These are phyloP conservation scores for Trichogramma pretiosum DNA, from an alignment of 1,140 invertebrate species.

Conservation along the genomic window DNA sequence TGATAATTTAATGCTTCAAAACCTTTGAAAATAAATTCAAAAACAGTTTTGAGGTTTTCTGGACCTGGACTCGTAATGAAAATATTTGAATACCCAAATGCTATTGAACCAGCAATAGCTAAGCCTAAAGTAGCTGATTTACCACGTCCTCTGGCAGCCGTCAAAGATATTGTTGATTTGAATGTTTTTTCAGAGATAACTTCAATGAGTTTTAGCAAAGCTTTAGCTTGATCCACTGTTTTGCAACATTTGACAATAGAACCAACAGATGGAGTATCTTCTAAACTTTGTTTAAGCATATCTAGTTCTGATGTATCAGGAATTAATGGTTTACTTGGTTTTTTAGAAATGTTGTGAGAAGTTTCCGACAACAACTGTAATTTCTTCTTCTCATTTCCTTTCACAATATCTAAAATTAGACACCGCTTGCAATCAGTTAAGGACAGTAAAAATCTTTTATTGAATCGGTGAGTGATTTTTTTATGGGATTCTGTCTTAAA, in stretches of 20 bases:
- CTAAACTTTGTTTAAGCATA: slow-evolving; percentile 65
- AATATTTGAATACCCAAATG: slow-evolving; percentile 92
- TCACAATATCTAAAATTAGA: slow-evolving; percentile 87
- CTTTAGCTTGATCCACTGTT: slow-evolving; percentile 90
- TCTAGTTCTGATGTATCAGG: slow-evolving; percentile 53
- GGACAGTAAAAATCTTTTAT: slow-evolving; percentile 92
- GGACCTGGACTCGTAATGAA: slow-evolving; percentile 97
- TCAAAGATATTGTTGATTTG: slow-evolving; percentile 85
- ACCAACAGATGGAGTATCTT: slow-evolving; percentile 85
- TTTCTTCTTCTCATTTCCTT: too few relatives aligned
- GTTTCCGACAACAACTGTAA: slow-evolving; percentile 88
- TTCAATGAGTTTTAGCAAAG: slow-evolving; percentile 89
- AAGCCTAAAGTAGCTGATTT: slow-evolving; percentile 98
- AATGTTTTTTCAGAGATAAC: slow-evolving; percentile 88
- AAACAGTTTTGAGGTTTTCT: slow-evolving; percentile 96
- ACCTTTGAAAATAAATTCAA: slow-evolving; percentile 95
- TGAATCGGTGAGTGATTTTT: slow-evolving; percentile 88
- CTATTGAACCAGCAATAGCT: slow-evolving; percentile 75
- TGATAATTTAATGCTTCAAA: slow-evolving; percentile 92
- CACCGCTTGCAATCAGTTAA: slow-evolving; percentile 80
- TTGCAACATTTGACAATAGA: slow-evolving; percentile 83
- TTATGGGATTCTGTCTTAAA: slow-evolving; percentile 89
- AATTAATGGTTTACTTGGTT: slow-evolving; percentile 51
- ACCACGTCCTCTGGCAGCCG: slow-evolving; percentile 91
- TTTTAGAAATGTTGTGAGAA: slow-evolving; percentile 74